phyloP scores from a whole-genome alignment of 2,113 vertebrate species.

The Cheilinus undulatus region DNA sequence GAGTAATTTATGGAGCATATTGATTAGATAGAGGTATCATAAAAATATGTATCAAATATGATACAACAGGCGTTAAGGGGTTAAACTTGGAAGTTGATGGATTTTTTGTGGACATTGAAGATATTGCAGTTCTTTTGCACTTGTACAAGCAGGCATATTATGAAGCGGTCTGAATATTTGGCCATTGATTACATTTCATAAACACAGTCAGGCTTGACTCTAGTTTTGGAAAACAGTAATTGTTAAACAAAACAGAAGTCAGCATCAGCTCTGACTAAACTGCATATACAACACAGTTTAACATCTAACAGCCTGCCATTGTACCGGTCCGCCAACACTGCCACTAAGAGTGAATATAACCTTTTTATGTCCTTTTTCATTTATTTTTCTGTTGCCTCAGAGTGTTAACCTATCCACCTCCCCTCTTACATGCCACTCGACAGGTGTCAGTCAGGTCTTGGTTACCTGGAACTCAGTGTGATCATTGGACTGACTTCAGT shows the following conservation, averaged over 20 bases:
- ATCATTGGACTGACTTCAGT: slow-evolving; percentile 45
- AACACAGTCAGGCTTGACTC: not conserved
- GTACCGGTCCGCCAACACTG: not conserved
- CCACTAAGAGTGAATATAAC: not conserved
- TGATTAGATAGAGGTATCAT: too few relatives aligned
- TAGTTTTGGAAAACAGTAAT: not conserved
- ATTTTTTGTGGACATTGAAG: too few relatives aligned
- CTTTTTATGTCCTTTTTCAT: not conserved
- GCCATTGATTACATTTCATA: too few relatives aligned
- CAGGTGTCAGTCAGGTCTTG: slow-evolving; percentile 26
- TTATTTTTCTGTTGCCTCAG: not conserved
- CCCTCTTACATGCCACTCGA: not conserved
- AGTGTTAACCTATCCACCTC: not conserved
- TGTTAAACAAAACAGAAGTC: not conserved
- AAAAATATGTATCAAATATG: too few relatives aligned
- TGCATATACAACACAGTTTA: too few relatives aligned
- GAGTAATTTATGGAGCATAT: too few relatives aligned
- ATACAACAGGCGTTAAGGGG: too few relatives aligned
- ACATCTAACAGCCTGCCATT: too few relatives aligned
- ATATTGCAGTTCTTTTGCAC: too few relatives aligned
- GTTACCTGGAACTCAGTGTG: slow-evolving; percentile 32
- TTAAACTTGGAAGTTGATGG: too few relatives aligned
- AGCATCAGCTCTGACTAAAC: not conserved
- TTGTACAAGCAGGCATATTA: too few relatives aligned
- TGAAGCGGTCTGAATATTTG: too few relatives aligned